phyloP scores from a whole-genome alignment of 2,888 invertebrate species.

The Eristalis arbustorum region DNA sequence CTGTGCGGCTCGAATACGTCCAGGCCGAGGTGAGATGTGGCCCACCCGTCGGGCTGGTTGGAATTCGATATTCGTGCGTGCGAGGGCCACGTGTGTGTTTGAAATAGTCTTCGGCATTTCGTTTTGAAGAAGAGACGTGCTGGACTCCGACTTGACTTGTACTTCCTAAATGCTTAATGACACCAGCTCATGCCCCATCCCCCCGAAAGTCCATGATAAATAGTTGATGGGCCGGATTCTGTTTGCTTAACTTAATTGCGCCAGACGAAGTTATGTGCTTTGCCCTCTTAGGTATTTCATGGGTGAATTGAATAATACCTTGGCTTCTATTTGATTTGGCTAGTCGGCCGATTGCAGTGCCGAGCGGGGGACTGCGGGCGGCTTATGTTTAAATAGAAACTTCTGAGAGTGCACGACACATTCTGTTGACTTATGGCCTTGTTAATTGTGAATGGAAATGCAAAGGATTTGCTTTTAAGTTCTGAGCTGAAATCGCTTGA shows the following conservation, averaged over 20 bases:
- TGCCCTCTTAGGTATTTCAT: not conserved
- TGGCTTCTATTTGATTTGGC: slow-evolving; percentile 34
- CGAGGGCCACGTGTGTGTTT: not conserved
- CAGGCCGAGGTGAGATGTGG: not conserved
- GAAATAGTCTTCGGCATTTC: not conserved
- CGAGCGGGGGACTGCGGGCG: not conserved
- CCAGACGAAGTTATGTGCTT: not conserved
- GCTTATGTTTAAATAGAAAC: not conserved
- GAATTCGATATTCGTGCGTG: not conserved
- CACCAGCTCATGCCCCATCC: not conserved
- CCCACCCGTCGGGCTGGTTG: not conserved
- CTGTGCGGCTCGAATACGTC: not conserved
- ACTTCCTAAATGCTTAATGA: not conserved
- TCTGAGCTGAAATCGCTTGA: no score
- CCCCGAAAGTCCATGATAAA: slow-evolving; percentile 21
- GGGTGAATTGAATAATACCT: slow-evolving; percentile 16
- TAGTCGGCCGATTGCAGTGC: slow-evolving; percentile 12
- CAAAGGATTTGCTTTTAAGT: no score
- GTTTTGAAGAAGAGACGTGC: not conserved
- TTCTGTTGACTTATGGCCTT: no score
- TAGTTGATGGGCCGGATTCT: slow-evolving; percentile 47
- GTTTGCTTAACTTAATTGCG: slow-evolving; percentile 46
- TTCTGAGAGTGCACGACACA: no score
- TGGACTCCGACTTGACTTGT: not conserved
- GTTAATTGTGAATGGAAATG: no score